Evolutionary conservation across 1,140 invertebrate genomes (phyloP).

Genomic region (Cydia splendana): DNA sequence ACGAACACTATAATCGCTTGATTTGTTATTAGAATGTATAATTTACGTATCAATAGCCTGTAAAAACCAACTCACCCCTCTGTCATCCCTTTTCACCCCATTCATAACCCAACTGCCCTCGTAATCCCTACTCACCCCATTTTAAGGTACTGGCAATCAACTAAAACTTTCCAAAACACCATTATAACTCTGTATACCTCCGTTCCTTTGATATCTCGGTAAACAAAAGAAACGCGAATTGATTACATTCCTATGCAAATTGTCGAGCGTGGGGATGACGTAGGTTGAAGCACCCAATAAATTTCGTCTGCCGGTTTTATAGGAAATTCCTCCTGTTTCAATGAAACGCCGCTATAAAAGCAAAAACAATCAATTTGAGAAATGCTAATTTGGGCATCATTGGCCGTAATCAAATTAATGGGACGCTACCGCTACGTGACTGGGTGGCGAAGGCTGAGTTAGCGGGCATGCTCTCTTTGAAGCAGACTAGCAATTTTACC

Average conservation of each 20-base stretch:
- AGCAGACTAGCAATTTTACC: neutral
- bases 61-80: too few relatives aligned
- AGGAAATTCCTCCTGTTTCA: constrained; percentile 42
- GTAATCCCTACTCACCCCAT: too few relatives aligned
- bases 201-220: constrained; percentile 26
- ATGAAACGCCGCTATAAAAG: constrained; percentile 35
- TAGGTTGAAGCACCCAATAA: constrained; percentile 44
- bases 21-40: too few relatives aligned
- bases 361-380: constrained; percentile 34
- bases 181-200: constrained; percentile 2
- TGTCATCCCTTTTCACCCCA: too few relatives aligned
- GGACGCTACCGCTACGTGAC: constrained; percentile 6
- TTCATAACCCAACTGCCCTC: too few relatives aligned
- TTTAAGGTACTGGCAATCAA: neutral
- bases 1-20: too few relatives aligned
- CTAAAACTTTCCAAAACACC: constrained; percentile 2
- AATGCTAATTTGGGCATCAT: constrained; percentile 30
- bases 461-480: neutral
- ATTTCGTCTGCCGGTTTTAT: constrained; percentile 41
- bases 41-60: too few relatives aligned
- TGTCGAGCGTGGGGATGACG: constrained; percentile 38
- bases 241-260: constrained; percentile 47
- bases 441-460: neutral
- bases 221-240: constrained; percentile 46
- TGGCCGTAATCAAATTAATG: constrained; percentile 28